These are phyloP conservation scores for Tichodroma muraria DNA, from an alignment of 2,113 vertebrate species.

Conservation along the genomic window DNA sequence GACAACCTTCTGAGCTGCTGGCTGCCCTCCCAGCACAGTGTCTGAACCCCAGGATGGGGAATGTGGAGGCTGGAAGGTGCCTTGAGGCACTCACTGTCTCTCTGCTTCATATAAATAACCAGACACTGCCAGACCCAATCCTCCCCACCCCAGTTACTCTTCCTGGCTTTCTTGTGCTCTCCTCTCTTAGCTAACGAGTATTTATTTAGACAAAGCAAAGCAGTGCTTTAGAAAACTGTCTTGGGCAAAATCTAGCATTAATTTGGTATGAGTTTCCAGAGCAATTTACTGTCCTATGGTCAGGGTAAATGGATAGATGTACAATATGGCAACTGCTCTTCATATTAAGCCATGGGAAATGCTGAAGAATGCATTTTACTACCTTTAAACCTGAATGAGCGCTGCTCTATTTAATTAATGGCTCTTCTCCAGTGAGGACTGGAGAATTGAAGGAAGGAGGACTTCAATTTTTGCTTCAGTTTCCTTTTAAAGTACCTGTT, in stretches of 20 bases:
- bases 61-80: neutral
- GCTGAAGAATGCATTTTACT: neutral
- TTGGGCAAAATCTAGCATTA: neutral
- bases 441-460: neutral
- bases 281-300: neutral
- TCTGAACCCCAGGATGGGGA: rapidly evolving
- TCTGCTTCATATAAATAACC: neutral
- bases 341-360: neutral
- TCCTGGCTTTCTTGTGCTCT: neutral
- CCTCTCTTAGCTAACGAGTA: neutral
- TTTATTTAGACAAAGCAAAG: neutral
- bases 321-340: neutral
- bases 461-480: neutral
- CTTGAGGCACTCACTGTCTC: rapidly evolving
- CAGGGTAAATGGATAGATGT: neutral
- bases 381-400: neutral
- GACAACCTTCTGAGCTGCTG: neutral
- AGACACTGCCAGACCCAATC: neutral
- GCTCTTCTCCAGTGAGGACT: neutral
- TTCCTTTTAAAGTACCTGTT: neutral
- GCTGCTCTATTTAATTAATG: neutral
- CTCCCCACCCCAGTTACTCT: neutral
- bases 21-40: neutral
- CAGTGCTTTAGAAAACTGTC: neutral
- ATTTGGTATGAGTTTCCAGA: neutral